phyloP scores from a whole-genome alignment of 2,113 vertebrate species.

The Microcebus jonahi region DNA sequence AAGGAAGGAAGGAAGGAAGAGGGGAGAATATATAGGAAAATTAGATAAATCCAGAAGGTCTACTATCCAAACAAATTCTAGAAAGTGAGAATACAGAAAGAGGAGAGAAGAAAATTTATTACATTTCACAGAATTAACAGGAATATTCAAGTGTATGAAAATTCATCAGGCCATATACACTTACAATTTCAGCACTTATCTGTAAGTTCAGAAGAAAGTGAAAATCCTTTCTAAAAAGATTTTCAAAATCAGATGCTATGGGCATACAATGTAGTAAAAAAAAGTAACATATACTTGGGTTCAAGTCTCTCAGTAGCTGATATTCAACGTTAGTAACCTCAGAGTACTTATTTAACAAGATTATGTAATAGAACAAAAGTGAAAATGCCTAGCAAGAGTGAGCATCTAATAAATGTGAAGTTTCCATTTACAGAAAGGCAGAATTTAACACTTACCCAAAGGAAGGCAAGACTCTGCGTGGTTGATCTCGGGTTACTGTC shows the following conservation, averaged over 20 bases:
- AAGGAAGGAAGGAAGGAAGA: too few relatives aligned
- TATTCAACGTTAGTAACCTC: neutral
- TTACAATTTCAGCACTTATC: neutral
- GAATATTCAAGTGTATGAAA: neutral
- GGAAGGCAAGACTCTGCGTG: slow-evolving; percentile 55
- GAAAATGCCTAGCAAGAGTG: neutral
- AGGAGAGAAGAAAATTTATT: neutral
- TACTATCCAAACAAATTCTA: slow-evolving; percentile 38
- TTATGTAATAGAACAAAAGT: neutral
- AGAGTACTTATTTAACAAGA: neutral
- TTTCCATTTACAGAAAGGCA: slow-evolving; percentile 8
- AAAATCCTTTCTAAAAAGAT: slow-evolving; percentile 25
- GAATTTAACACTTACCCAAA: slow-evolving; percentile 70
- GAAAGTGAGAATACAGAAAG: neutral
- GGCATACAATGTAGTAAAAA: neutral
- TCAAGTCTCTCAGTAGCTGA: neutral
- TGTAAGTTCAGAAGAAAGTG: neutral
- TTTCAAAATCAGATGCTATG: slow-evolving; percentile 29
- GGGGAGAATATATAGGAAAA: neutral
- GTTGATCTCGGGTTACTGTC: slow-evolving; percentile 65
- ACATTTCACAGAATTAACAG: neutral
- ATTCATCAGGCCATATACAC: neutral
- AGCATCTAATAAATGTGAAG: neutral
- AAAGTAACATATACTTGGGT: neutral
- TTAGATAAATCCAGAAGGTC: neutral